phyloP scores from a whole-genome alignment of 2,113 vertebrate genomes.

The Notothenia coriiceps region DNA sequence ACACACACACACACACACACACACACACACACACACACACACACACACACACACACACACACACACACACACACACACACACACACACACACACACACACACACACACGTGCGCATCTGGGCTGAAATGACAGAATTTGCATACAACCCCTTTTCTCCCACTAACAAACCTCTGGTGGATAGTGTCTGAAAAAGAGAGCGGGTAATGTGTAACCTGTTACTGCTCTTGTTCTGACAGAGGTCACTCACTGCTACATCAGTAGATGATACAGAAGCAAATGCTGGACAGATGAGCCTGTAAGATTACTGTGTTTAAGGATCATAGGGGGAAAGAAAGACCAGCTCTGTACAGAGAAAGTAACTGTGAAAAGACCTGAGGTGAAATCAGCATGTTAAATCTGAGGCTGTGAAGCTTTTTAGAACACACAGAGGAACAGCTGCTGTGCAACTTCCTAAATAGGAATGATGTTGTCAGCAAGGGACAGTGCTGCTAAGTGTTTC shows the following conservation, averaged over 20 bases:
- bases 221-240: constrained; percentile 58
- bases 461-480: constrained; percentile 3
- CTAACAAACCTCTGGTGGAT: constrained; percentile 79
- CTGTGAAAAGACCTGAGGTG: constrained; percentile 7
- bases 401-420: constrained; percentile 28
- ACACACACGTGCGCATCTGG: no score
- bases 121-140: constrained; percentile 74
- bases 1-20: constrained; percentile 13
- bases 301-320: constrained; percentile 40
- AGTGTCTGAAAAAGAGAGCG: constrained; percentile 41
- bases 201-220: constrained; percentile 59
- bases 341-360: constrained; percentile 8
- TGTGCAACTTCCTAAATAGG: constrained; percentile 1
- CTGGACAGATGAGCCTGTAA: constrained; percentile 32
- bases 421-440: constrained; percentile 18
- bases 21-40: constrained; percentile 13
- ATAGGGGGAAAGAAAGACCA: neutral
- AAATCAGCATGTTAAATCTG: constrained; percentile 11
- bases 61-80: constrained; percentile 9
- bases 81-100: constrained; percentile 11
- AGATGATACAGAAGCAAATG: constrained; percentile 69
- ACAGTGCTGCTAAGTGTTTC: constrained; percentile 7
- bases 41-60: constrained; percentile 13
- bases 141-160: constrained; percentile 54
- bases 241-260: constrained; percentile 37